Evolutionary conservation across 2,888 invertebrate genomes (phyloP).

Genomic region (Arrhopalites spinosus): DNA sequence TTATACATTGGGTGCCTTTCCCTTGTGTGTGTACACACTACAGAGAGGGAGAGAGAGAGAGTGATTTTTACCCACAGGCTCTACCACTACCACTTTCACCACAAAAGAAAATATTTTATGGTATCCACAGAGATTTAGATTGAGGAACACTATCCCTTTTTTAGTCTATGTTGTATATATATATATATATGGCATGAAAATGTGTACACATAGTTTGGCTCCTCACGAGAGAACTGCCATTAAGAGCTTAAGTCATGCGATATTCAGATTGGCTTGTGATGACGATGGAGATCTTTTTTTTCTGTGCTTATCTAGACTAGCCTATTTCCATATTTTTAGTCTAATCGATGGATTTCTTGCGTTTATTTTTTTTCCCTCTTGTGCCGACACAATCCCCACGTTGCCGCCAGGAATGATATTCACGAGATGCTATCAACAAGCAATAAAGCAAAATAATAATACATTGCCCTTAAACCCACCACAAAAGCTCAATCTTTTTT

Average conservation of each 20-base stretch:
- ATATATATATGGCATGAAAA: background rate
- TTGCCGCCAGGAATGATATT: background rate
- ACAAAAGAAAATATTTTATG: conserved; percentile 4
- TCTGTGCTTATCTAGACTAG: conserved; percentile 5
- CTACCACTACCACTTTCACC: background rate
- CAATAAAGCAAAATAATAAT: conserved; percentile 4
- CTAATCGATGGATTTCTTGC: conserved; percentile 22
- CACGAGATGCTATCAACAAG: background rate
- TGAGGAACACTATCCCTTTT: conserved; percentile 10
- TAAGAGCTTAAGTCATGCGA: conserved; percentile 32
- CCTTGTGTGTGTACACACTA: background rate
- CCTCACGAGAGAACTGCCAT: conserved; percentile 15
- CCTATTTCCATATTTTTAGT: conserved; percentile 17
- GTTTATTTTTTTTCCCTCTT: background rate
- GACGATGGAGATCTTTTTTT: conserved; percentile 14
- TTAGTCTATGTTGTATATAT: background rate
- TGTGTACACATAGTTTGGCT: conserved; percentile 7
- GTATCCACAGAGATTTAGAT: conserved; percentile 13
- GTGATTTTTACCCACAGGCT: conserved; percentile 24
- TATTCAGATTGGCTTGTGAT: conserved; percentile 29
- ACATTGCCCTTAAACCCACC: background rate
- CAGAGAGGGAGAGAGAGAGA: background rate
- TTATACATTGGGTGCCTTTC: background rate
- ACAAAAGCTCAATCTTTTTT: background rate
- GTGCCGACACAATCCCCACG: background rate